Conservation (phyloP, 2,797 vertebrate species). For the Amblyopsis hoosieri region DNA sequence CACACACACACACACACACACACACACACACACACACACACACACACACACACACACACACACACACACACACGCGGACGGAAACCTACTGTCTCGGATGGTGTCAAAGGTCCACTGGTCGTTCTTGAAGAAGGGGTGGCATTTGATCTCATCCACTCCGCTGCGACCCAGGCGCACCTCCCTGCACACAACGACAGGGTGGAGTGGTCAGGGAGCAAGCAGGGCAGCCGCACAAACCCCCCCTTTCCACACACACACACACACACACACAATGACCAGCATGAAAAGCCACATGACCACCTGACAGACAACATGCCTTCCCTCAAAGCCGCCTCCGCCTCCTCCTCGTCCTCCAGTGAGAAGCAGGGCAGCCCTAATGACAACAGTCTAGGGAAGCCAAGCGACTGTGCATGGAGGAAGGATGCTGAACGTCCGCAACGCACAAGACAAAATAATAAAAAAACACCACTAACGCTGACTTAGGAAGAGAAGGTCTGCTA, state of each 20-base stretch:
- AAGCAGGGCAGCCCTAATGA: too few species aligned
- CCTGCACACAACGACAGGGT: conserved; percentile 80
- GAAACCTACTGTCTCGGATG: conserved; percentile 94
- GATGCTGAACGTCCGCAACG: too few species aligned
- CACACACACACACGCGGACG: conserved; percentile 21
- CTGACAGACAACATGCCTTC: too few species aligned
- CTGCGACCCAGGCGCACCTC: conserved; percentile 91
- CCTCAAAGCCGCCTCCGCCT: neutral
- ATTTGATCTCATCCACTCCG: conserved; percentile 86
- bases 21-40: conserved; percentile 6
- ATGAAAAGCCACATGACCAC: too few species aligned
- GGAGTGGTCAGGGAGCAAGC: conserved; percentile 41
- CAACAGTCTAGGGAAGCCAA: too few species aligned
- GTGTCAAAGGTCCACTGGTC: conserved; percentile 98
- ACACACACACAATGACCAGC: too few species aligned
- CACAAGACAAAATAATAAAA: too few species aligned
- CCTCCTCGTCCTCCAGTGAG: conserved; percentile 20
- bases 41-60: conserved; percentile 36
- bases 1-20: too few species aligned
- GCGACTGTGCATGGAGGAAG: too few species aligned
- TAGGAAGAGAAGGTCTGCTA: too few species aligned
- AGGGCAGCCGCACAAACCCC: conserved; percentile 32
- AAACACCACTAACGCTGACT: too few species aligned
- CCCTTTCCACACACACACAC: neutral
- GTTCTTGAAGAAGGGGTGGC: conserved; percentile 94